Evolutionary conservation across 2,113 vertebrate genomes (phyloP), one percentile per base, ranked within the genome.

Genomic region (Triplophysa rosa): DNA sequence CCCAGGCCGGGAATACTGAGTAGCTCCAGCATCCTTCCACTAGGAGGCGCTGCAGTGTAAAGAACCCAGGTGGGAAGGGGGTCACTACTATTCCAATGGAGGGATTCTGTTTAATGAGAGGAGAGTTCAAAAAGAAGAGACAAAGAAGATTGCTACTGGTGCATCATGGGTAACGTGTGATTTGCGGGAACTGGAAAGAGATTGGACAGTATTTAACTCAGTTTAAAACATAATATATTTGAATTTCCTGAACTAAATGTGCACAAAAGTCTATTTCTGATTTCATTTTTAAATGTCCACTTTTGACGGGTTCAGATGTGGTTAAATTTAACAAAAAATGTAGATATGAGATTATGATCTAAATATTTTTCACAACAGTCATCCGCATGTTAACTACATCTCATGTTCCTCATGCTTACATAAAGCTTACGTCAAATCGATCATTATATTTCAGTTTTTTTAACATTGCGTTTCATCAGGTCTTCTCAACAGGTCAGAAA

Each of bases 1-100:
- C 33, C 88, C 88, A 87, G 91, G 90, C 91, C 87, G 83, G 89
- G 91, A 91, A 90, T 87, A 90, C 87, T 79, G 84, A 82, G 88
- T 88, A 84, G 81, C 89, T 92, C 89, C 89, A 89, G 87, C 85
- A 83, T 87, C 85, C 88, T 42, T 75, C 89, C 92, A 92, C 88
- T 86, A 90, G 92, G 91, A 89, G 89, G 91, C 86, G 87, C 88
- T 81, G 84, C 88, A 81, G 86, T 85, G 84, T 89, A 85, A 87
- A 78, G 83, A 87, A 84, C 85, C 77, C 84, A 87, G 89, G 87
- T 86, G 89, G 84, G 89, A 87, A 83, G 82, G 85, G 87, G 86
- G 84, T 74, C 74, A 86, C 81, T 77, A 64, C 47, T 86, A 84
- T 82, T 68, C 77, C 79, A 88, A 49, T 70, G 78, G 79, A 84